Percentiles rank a stretch among this genome's conserved stretches.
phyloP scores from a whole-genome alignment of 2,888 invertebrate genomes.

The Phengaris alcon region DNA sequence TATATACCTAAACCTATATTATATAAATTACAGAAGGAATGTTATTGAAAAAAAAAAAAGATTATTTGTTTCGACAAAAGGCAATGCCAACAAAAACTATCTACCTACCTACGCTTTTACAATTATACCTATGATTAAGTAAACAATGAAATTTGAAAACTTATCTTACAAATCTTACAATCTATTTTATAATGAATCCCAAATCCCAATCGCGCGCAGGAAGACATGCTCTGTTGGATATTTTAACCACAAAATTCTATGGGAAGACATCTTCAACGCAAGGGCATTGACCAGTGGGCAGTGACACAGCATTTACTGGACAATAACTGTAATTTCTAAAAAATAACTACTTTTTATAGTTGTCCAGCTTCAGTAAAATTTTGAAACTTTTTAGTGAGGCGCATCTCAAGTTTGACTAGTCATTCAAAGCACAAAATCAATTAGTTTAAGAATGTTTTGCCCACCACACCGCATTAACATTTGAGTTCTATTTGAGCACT shows the following conservation, averaged over 20 bases:
- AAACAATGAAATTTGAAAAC: neutral
- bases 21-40: too few species aligned
- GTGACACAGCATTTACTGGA: conserved; percentile 25
- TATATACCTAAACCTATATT: too few species aligned
- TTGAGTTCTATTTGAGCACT: neutral
- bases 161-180: neutral
- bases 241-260: conserved; percentile 22
- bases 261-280: neutral
- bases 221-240: conserved; percentile 16
- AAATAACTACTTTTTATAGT: conserved; percentile 19
- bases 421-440: conserved; percentile 9
- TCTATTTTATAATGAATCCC: neutral
- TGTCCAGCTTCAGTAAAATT: neutral
- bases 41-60: too few species aligned
- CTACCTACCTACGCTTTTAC: neutral
- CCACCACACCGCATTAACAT: neutral
- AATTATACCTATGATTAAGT: neutral
- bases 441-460: neutral
- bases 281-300: conserved; percentile 26
- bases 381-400: conserved; percentile 12
- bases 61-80: too few species aligned
- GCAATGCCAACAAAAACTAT: neutral
- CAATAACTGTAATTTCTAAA: conserved; percentile 26
- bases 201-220: conserved; percentile 5
- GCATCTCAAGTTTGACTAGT: conserved; percentile 6